Percentiles rank a stretch among this genome's conserved stretches.
Conservation (phyloP, 2,888 invertebrate genomes). For the Drosophila mulleri region DNA sequence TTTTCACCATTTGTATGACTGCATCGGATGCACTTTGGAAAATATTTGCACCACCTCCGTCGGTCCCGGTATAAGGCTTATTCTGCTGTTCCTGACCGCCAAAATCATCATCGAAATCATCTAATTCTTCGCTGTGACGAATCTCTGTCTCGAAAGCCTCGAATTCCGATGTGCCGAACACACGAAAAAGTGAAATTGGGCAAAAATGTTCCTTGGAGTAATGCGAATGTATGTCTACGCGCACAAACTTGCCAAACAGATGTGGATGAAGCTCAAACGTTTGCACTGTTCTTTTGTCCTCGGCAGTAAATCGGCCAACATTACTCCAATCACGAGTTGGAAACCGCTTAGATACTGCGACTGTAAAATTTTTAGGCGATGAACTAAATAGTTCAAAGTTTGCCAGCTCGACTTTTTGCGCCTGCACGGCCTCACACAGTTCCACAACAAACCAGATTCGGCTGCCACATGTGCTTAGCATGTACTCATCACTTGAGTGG, state of each 20-base stretch:
- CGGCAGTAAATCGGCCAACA: constrained; percentile 94
- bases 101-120: constrained; percentile 89
- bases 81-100: constrained; percentile 63
- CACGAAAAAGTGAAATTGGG: constrained; percentile 97
- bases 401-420: constrained; percentile 96
- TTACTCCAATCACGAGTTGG: constrained; percentile 96
- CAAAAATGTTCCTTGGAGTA: constrained; percentile 99
- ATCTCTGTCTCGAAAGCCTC: constrained; percentile 94
- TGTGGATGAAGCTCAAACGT: constrained; percentile 92
- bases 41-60: constrained; percentile 87
- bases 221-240: constrained; percentile 96
- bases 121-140: constrained; percentile 88
- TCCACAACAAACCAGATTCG: constrained; percentile 98
- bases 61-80: constrained; percentile 82
- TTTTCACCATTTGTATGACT: constrained; percentile 95
- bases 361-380: constrained; percentile 95
- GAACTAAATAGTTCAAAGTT: constrained; percentile 99
- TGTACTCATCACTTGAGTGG: constrained; percentile 97
- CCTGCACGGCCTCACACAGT: constrained; percentile 98
- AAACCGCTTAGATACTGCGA: constrained; percentile 94
- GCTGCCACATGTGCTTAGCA: constrained; percentile 97
- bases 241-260: constrained; percentile 94
- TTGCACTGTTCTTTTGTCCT: constrained; percentile 94
- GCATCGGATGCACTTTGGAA: constrained; percentile 96
- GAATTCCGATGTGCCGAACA: constrained; percentile 96